Evolutionary conservation across 2,888 invertebrate species (phyloP).

Genomic region (Leucophenga montana): DNA sequence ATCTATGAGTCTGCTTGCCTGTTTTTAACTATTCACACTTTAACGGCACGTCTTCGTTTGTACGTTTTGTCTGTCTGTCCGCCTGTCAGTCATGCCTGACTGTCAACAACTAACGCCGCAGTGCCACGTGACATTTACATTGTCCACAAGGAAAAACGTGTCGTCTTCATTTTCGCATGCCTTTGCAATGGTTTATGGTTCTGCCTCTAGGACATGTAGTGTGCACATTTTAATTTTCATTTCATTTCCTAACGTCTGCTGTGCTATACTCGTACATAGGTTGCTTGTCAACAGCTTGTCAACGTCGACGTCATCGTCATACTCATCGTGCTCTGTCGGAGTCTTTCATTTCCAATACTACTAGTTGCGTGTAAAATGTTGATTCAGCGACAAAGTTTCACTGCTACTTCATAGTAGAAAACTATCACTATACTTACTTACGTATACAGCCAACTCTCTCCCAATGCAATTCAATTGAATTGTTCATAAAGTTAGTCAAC

Average conservation of each 20-base stretch:
- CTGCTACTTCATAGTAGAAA: neutral
- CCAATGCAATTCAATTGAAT: no score
- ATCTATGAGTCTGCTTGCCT: no score
- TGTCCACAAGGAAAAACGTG: constrained; percentile 1
- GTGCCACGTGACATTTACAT: constrained; percentile 22
- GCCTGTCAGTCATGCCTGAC: constrained; percentile 2
- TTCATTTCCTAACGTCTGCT: constrained; percentile 52
- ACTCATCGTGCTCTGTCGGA: neutral
- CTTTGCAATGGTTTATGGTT: neutral
- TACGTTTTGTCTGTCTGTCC: neutral
- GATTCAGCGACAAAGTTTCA: constrained; percentile 17
- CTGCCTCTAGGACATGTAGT: constrained; percentile 28
- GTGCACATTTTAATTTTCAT: constrained; percentile 58
- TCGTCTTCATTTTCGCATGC: neutral
- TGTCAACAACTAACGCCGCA: constrained; percentile 16
- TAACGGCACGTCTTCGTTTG: neutral
- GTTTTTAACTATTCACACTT: neutral
- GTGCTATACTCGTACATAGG: neutral
- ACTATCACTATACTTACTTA: constrained; percentile 14
- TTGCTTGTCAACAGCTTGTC: constrained; percentile 20
- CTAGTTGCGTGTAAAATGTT: constrained; percentile 24
- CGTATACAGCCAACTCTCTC: no score
- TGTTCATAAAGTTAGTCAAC: constrained; percentile 5
- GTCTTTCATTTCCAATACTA: neutral
- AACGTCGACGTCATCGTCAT: constrained; percentile 14